Conservation (phyloP, 53 echinoderm and acorn worm species). For the Mesocentrotus franciscanus region DNA sequence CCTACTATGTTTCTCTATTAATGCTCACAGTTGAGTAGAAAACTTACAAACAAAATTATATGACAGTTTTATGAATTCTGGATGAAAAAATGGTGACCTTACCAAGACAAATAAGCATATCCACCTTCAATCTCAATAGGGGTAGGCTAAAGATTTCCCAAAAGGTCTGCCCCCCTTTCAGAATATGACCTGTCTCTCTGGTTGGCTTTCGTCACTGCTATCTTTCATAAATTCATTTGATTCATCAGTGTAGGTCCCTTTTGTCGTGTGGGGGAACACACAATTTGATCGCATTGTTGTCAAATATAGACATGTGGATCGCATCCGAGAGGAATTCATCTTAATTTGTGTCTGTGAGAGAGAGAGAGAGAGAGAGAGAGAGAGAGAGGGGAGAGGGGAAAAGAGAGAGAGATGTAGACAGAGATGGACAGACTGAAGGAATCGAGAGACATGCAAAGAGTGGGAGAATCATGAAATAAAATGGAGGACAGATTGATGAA, state of each 20-base stretch:
- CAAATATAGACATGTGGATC: constrained; percentile 50
- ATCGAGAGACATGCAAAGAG: not conserved
- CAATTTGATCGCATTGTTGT: constrained; percentile 63
- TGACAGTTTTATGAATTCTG: not conserved
- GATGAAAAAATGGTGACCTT: not conserved
- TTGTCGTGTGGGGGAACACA: constrained; percentile 48
- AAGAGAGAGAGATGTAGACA: not conserved
- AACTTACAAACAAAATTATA: not conserved
- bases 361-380: too few species aligned
- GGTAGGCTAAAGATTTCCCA: constrained; percentile 25
- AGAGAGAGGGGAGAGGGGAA: too few species aligned
- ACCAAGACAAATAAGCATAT: constrained; percentile 16
- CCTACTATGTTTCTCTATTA: not conserved
- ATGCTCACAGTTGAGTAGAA: not conserved
- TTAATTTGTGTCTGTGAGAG: not conserved
- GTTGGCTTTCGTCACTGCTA: constrained; percentile 1
- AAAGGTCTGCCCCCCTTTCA: constrained; percentile 18
- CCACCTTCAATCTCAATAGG: not conserved
- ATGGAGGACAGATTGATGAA: not conserved
- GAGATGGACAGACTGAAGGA: not conserved
- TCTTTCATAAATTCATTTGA: constrained; percentile 13
- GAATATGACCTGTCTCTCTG: not conserved
- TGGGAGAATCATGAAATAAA: not conserved
- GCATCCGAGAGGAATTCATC: constrained; percentile 47
- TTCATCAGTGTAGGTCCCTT: constrained; percentile 30